Base-by-base conservation (phyloP, 2,113 vertebrate genomes). In the Mormyrus iriodes region DNA sequence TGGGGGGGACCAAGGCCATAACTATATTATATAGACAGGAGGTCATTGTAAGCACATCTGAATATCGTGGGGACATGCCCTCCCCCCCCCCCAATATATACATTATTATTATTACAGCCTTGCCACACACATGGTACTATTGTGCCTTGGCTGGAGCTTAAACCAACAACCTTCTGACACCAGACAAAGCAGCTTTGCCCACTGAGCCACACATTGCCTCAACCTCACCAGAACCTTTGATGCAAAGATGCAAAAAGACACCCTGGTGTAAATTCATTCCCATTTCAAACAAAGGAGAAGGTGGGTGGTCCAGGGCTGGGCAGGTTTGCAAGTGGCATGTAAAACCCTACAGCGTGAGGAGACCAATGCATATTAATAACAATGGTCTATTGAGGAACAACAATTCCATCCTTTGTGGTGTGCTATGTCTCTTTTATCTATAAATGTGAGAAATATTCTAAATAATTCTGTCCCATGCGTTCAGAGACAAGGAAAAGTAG, bases 361-460 rank as follows among this genome's bases (percentile, higher is more conserved):
- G 61, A 65, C 61, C 9, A 31, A 27, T 27, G n/a, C 10, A 31
- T 69, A 69, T 69, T 69, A 69, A 69, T 69, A 69, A 69, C 61
- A 69, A 12, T 69, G n/a, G 27, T n/a, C 27, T 69, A 69, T 69
- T 69, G 61, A 69, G 27, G 10, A 69, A 69, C 27, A n/a, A 69
- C 61, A 69, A 69, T 69, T 10, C 31, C 35, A 42, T 42, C 73
- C 73, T 79, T 8, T 79, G 35, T 19, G 73, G 31, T 76, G 27
- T 35, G 31, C 31, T 79, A 13, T 79, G 13, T 42, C 73, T 79
- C 35, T 19, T 42, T 42, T 79, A 79, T 79, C 73, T 79, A 19
- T 79, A 79, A 79, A 79, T 79, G 31, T 79, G 73, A 39, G 35
- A 19, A 79, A 79, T 79, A 79, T 79, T 79, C 35, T 79, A 79